phyloP scores from a whole-genome alignment of 2,888 invertebrate species.

The Penaeus monodon region DNA sequence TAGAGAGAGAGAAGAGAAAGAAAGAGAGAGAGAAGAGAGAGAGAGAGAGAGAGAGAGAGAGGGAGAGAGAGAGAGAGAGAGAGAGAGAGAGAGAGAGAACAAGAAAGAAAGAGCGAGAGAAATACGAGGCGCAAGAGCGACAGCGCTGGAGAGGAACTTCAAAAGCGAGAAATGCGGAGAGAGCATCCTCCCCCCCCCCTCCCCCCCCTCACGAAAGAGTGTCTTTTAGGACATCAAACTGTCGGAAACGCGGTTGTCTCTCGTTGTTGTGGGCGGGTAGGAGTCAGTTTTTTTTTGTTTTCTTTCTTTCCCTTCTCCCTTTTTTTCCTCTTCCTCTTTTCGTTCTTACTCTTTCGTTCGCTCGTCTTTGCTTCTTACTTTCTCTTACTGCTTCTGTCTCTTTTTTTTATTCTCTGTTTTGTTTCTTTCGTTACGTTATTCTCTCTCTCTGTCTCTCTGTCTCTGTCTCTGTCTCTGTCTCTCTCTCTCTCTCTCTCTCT shows the following conservation, averaged over 20 bases:
- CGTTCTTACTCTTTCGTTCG: too few species aligned
- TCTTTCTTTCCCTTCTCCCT: too few species aligned
- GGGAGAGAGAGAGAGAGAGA: too few species aligned
- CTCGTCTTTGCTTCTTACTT: too few species aligned
- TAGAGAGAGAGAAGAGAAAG: too few species aligned
- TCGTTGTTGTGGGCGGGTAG: not conserved
- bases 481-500: not conserved
- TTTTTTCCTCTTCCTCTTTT: too few species aligned
- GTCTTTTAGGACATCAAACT: constrained; percentile 2
- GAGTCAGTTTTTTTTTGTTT: not conserved
- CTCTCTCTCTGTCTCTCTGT: not conserved
- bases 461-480: not conserved
- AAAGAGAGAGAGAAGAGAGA: too few species aligned
- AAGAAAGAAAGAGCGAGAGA: not conserved
- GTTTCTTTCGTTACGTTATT: not conserved
- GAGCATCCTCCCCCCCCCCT: not conserved
- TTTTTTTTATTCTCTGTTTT: not conserved
- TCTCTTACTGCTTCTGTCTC: too few species aligned
- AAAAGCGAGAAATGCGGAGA: not conserved
- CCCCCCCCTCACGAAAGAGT: not conserved
- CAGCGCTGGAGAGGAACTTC: not conserved
- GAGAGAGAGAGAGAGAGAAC: not conserved
- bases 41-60: too few species aligned
- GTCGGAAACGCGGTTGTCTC: not conserved
- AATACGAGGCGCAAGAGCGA: not conserved